A percentile compares a stretch with the other conserved stretches of the same genome.
Evolutionary conservation across 1,140 invertebrate genomes (phyloP).

Genomic region (Lordiphosa clarofinis): DNA sequence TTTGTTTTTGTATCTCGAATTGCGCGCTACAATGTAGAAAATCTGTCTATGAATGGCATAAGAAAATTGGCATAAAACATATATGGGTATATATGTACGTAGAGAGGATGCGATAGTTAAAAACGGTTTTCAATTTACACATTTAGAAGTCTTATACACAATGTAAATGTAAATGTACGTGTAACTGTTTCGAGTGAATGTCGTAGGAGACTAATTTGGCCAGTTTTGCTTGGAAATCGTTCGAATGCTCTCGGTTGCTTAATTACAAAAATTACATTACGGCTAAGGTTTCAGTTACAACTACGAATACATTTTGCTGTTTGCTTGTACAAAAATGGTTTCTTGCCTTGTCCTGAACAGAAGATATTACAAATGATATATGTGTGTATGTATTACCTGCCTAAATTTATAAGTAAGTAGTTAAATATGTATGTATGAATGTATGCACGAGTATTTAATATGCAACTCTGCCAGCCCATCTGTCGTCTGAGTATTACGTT

Average conservation of each 20-base stretch:
- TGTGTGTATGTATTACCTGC: background rate
- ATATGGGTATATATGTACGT: constrained; percentile 22
- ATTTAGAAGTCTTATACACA: constrained; percentile 60
- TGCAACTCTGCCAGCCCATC: too few species aligned
- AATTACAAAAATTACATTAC: constrained; percentile 32
- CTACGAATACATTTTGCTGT: constrained; percentile 49
- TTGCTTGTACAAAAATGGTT: constrained; percentile 46
- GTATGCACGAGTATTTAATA: constrained; percentile 17
- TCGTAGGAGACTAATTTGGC: constrained; percentile 67
- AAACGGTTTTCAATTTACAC: constrained; percentile 59
- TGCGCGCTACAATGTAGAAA: constrained; percentile 47
- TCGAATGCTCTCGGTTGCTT: too few species aligned
- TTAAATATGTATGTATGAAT: constrained; percentile 23
- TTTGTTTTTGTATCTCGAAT: constrained; percentile 11
- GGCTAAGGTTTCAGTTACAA: background rate
- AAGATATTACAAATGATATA: constrained; percentile 24
- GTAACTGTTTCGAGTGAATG: constrained; percentile 11
- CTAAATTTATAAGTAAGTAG: constrained; percentile 27
- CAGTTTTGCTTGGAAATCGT: constrained; percentile 21
- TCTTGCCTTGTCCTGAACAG: constrained; percentile 33
- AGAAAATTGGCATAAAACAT: constrained; percentile 38
- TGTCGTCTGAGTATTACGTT: constrained; percentile 61
- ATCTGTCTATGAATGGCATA: constrained; percentile 10
- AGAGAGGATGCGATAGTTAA: constrained; percentile 41
- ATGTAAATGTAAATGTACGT: constrained; percentile 23